Base-by-base conservation (phyloP, 2,113 vertebrate species). In the Callopanchax toddi region DNA sequence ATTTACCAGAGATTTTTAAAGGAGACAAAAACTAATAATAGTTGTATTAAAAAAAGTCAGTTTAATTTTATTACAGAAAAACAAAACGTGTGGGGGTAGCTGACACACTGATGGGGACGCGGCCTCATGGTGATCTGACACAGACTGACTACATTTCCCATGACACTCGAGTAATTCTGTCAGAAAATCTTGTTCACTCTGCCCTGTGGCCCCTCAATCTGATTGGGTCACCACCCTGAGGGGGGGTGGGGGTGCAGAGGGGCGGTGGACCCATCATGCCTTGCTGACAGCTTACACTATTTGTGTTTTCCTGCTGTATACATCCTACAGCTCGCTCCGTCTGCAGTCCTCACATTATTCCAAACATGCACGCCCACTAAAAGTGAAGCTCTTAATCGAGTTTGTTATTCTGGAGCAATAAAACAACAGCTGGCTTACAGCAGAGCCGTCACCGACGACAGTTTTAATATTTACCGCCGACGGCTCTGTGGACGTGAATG, bases 71-170 rank as follows among this genome's bases (percentile, higher is more conserved):
- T 32, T 32, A 32, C 6, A 32, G 11, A 42, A 37, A 43, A 40
- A 34, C n/a, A 39, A 26, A 55, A 22, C 40, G 55, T 34, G 40
- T n/a, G 22, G 23, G 36, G 21, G 20, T 6, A 37, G 23, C 44
- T 60, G 60, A 58, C 51, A 60, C 45, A 50, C 26, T 61, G 26
- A 71, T 34, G 45, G 67, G 48, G 36, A 65, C 60, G 52, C 16
- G 61, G 40, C 12, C 54, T 69, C 20, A 32, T 76, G 57, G 75
- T 44, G 42, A 44, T 61, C 46, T 42, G 59, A 59, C 51, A 74
- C 37, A 6, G 11, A 37, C 42, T 51, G 63, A 79, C 80, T 72
- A 70, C 82, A 79, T 75, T 78, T 85, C 82, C 75, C 81, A 74
- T 34, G 72, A 77, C 63, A 63, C 53, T 22, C 5, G 11, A 45